Evolutionary conservation across 2,797 vertebrate species (phyloP), one percentile per base, ranked within the genome.

Genomic region (Spatula versicolor): DNA sequence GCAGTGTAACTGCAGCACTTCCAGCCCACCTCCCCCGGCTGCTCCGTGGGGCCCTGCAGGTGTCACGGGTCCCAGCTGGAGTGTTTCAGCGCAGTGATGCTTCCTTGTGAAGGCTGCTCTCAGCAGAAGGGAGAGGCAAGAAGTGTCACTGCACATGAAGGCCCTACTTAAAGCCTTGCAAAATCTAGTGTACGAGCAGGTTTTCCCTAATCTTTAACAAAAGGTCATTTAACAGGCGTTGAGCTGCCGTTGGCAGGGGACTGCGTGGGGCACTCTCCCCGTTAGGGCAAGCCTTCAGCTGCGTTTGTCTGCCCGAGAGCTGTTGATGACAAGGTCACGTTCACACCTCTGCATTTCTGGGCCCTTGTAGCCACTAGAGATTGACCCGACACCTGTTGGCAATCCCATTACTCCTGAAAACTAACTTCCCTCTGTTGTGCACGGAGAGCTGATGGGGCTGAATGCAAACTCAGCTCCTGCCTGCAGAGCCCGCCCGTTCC

Each of bases 321-420:
- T 89, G 92, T 50, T 92, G 94, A 66, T 91, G 95, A 92, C 91
- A 94, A 89, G 90, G 94, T 96, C 81, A 52, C 21, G 82, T 89
- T 95, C 84, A 81, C 84, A 91, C 82, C 82, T 89, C 74, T 79
- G 95, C 79, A 88, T 92, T 94, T 83, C 92, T 95, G 31, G 35
- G 26, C 88, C 46, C 30, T 84, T 35, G 35, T 71, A 73, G 82
- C 72, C 58, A 5, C 76, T 55, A 4, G 79, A 91, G 93, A 93
- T 89, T 82, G 66, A 59, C 45, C 72, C 1, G 12, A 46, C 66
- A 64, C 84, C 76, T 95, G 87, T 52, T 4, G 11, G 76, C 39
- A 7, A 74, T 92, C 46, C 3, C 50, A 23, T 16, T 52, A 19
- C 79, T 90, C 69, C 69, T 73, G 66, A 82, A 91, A 81, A 31